Conservation (phyloP, 2,888 invertebrate species). For the Flexamia atlantica region DNA sequence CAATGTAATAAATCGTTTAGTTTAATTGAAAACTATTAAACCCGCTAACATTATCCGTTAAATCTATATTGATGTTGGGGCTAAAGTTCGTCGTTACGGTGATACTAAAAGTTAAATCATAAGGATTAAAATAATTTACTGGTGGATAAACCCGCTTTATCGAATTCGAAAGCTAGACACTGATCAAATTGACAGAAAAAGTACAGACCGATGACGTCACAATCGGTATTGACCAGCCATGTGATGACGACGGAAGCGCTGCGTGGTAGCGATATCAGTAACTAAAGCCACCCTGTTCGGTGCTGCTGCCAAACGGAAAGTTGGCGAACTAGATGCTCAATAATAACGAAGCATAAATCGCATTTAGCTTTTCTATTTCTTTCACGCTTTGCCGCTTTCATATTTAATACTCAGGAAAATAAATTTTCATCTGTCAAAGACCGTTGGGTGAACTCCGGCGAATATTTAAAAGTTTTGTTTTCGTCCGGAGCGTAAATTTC, state of each 20-base stretch:
- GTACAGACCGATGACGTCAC: constrained; percentile 23
- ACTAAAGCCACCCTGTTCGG: neutral
- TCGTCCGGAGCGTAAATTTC: neutral
- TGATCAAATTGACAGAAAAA: constrained; percentile 12
- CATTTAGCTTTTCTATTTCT: constrained; percentile 37
- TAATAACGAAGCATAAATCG: constrained; percentile 30
- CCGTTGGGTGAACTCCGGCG: constrained; percentile 15
- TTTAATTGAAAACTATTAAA: too few species aligned
- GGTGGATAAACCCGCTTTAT: constrained; percentile 11
- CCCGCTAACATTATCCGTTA: neutral
- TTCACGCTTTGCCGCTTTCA: constrained; percentile 42
- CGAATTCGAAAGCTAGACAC: constrained; percentile 14
- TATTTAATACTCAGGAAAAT: constrained; percentile 44
- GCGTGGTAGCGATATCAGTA: neutral
- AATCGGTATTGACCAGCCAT: constrained; percentile 47
- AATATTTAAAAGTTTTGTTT: constrained; percentile 56
- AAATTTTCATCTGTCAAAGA: constrained; percentile 37
- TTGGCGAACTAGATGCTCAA: neutral
- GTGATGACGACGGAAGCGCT: neutral
- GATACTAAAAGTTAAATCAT: constrained; percentile 12
- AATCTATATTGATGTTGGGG: neutral
- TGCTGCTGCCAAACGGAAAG: constrained; percentile 17
- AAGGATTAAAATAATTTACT: neutral
- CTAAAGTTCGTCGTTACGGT: constrained; percentile 2
- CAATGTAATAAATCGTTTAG: too few species aligned